These are phyloP conservation scores for Bombus waltoni DNA, from an alignment of 1,140 invertebrate species.

Conservation along the genomic window DNA sequence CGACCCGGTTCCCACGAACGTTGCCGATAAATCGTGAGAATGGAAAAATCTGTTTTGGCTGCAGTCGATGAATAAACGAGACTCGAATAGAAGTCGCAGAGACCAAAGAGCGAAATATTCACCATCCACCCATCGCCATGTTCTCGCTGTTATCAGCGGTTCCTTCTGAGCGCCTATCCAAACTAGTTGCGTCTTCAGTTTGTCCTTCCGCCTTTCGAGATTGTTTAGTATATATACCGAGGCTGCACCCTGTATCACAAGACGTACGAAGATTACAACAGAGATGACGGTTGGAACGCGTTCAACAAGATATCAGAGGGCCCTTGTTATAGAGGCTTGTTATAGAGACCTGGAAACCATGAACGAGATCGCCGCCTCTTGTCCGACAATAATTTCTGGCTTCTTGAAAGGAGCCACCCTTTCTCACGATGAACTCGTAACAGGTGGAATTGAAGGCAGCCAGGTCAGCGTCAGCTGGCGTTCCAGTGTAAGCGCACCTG, in stretches of 20 bases:
- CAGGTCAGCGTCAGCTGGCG: slow-evolving; percentile 89
- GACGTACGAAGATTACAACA: neutral
- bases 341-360: slow-evolving; percentile 85
- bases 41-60: slow-evolving; percentile 20
- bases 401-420: slow-evolving; percentile 91
- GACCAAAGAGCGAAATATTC: slow-evolving; percentile 68
- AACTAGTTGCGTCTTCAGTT: slow-evolving; percentile 92
- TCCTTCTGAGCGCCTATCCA: slow-evolving; percentile 96
- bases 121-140: slow-evolving; percentile 96
- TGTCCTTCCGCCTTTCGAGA: slow-evolving; percentile 90
- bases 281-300: neutral
- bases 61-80: slow-evolving; percentile 4
- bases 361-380: slow-evolving; percentile 91
- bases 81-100: neutral
- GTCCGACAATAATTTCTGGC: slow-evolving; percentile 89
- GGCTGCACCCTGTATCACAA: slow-evolving; percentile 84
- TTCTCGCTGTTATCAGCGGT: slow-evolving; percentile 90
- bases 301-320: neutral
- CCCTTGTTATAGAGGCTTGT: neutral
- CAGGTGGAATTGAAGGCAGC: slow-evolving; percentile 93
- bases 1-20: slow-evolving; percentile 55
- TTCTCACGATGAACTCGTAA: slow-evolving; percentile 92
- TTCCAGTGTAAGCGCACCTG: slow-evolving; percentile 87
- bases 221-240: slow-evolving; percentile 90
- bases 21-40: slow-evolving; percentile 52